Base-by-base conservation (phyloP, 2,888 invertebrate genomes). In the Monopis laevigella region DNA sequence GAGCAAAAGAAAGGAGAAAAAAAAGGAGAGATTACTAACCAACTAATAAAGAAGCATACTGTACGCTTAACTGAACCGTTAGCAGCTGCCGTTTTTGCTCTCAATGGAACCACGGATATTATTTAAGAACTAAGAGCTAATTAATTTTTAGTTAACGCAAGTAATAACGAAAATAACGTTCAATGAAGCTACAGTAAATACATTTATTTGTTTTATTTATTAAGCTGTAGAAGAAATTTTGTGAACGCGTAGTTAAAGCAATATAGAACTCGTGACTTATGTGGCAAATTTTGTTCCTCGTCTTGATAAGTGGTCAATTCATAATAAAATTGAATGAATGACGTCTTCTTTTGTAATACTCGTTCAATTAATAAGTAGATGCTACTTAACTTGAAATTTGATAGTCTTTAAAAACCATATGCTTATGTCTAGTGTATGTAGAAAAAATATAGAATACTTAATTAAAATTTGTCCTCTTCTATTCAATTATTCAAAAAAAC, bases 251-350 rank as follows among this genome's bases (percentile, higher is more conserved):
- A 16, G 16, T 16, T 26, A 26, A 19, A 30, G 30, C 19, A 39
- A n/a, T n/a, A n/a, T n/a, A n/a, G n/a, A n/a, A 51, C 21, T 36
- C 12, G 55, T 54, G 57, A 57, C 52, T 49, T 56, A 54, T 59
- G 59, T 65, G 63, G 74, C 77, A 70, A 75, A 74, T 70, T 71
- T 60, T 73, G 72, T 72, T 74, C 72, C 72, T 72, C 65, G 63
- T 10, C 54, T 44, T 58, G 53, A 61, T 70, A 71, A 75, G 68
- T 71, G 72, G 69, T 65, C 67, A 70, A 56, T 58, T 52, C 56
- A 67, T 67, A 72, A 67, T 64, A 59, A 65, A 57, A 61, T 56
- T 32, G 17, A 72, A 72, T 69, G 68, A 65, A 71, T 65, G 70
- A 65, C 61, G 63, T 65, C 64, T 67, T 59, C 63, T 65, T 68